A percentile compares a stretch with the other conserved stretches of the same genome.
phyloP scores from a whole-genome alignment of 1,140 invertebrate species.

The Anastrepha ludens region DNA sequence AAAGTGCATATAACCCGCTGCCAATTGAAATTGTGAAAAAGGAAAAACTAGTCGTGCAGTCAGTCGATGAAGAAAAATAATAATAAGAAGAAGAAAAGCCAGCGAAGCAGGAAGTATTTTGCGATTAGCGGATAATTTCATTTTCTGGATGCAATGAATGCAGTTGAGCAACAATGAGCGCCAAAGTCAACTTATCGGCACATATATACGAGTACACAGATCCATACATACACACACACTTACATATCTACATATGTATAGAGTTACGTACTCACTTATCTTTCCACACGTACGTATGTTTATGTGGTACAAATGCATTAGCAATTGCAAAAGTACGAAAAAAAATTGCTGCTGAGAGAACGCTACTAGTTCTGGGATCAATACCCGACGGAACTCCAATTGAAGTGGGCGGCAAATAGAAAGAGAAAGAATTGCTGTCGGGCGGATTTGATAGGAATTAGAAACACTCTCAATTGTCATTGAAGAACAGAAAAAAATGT shows the following conservation, averaged over 20 bases:
- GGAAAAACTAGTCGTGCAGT: constrained; percentile 19
- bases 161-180: constrained; percentile 40
- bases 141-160: constrained; percentile 52
- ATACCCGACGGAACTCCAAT: background rate
- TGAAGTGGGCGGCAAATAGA: constrained; percentile 8
- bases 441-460: constrained; percentile 14
- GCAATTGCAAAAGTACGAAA: background rate
- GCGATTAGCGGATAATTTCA: constrained; percentile 52
- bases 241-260: background rate
- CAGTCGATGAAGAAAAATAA: constrained; percentile 18
- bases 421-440: background rate
- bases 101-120: constrained; percentile 50
- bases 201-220: background rate
- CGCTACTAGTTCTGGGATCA: constrained; percentile 16
- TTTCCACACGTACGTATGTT: background rate
- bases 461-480: background rate
- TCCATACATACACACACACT: background rate
- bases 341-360: background rate
- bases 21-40: background rate
- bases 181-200: constrained; percentile 22
- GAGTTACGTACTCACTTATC: no score
- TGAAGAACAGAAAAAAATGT: background rate
- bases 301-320: background rate
- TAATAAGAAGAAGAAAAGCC: constrained; percentile 46
- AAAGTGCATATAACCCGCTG: background rate